These are phyloP conservation scores for Oscheius onirici DNA, from an alignment of 2,888 invertebrate genomes.

Conservation along the genomic window DNA sequence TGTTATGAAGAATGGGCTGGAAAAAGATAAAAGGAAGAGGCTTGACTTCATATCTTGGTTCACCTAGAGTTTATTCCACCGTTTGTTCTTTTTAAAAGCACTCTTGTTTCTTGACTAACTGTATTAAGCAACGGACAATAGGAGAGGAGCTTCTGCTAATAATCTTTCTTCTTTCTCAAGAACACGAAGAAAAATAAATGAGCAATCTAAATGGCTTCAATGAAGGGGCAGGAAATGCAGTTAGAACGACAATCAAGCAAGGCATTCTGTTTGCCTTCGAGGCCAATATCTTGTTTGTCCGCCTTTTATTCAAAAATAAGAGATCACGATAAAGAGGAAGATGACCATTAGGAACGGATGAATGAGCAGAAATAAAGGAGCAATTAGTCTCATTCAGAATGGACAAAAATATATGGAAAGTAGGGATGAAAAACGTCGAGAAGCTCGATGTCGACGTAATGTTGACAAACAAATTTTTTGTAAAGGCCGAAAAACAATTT, in stretches of 20 bases:
- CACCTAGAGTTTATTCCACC: too few relatives aligned
- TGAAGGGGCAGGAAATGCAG: neutral
- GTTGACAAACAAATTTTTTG: neutral
- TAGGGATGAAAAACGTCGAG: slow-evolving; percentile 39
- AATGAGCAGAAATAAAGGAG: neutral
- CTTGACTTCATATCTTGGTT: too few relatives aligned
- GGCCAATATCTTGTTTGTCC: neutral
- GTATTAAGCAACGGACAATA: too few relatives aligned
- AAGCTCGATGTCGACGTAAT: neutral
- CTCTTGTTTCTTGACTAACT: too few relatives aligned
- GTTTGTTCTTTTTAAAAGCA: too few relatives aligned
- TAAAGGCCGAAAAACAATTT: neutral
- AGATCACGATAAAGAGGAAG: neutral
- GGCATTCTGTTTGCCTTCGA: slow-evolving; percentile 6
- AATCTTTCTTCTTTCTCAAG: neutral
- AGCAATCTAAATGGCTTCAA: neutral
- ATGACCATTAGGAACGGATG: slow-evolving; percentile 2
- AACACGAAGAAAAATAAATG: neutral
- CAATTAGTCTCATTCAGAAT: neutral
- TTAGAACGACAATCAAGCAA: slow-evolving; percentile 17
- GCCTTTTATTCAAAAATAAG: neutral
- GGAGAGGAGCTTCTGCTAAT: too few relatives aligned
- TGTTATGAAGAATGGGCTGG: too few relatives aligned
- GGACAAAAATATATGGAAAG: slow-evolving; percentile 71
- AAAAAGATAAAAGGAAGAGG: too few relatives aligned